Percentiles rank a stretch among this genome's conserved stretches.
Evolutionary conservation across 2,797 vertebrate genomes (phyloP).

Genomic region (Pygocentrus nattereri): DNA sequence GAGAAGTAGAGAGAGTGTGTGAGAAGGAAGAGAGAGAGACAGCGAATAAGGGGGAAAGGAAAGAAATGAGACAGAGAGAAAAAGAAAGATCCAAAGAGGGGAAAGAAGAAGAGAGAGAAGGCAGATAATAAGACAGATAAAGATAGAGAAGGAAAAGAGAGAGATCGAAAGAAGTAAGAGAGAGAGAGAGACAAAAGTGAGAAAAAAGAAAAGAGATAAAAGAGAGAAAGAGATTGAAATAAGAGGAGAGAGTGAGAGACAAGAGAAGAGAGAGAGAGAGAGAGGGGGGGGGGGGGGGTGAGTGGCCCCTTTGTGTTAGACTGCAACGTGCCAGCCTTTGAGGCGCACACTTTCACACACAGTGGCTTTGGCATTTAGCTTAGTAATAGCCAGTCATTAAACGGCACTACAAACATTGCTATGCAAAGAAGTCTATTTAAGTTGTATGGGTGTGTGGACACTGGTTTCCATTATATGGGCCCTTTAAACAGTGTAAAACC

Average conservation of each 20-base stretch:
- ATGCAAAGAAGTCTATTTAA: conserved; percentile 37
- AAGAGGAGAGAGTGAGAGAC: neutral
- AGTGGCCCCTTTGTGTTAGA: conserved; percentile 17
- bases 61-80: neutral
- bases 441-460: conserved; percentile 18
- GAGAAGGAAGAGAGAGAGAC: neutral
- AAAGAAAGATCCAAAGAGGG: neutral
- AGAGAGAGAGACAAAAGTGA: neutral
- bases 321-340: conserved; percentile 10
- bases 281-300: conserved; percentile 36
- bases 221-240: neutral
- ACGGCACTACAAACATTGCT: neutral
- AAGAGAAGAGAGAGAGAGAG: neutral
- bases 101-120: too few relatives aligned
- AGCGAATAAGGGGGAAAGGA: neutral
- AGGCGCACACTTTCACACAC: conserved; percentile 28
- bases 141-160: too few relatives aligned
- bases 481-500: too few relatives aligned
- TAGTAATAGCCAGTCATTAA: conserved; percentile 29
- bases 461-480: too few relatives aligned
- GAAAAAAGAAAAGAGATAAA: neutral
- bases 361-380: conserved; percentile 15
- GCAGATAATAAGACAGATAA: too few relatives aligned
- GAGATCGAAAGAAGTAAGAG: too few relatives aligned
- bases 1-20: neutral